phyloP scores from a whole-genome alignment of 2,113 vertebrate genomes.

The Lota lota region DNA sequence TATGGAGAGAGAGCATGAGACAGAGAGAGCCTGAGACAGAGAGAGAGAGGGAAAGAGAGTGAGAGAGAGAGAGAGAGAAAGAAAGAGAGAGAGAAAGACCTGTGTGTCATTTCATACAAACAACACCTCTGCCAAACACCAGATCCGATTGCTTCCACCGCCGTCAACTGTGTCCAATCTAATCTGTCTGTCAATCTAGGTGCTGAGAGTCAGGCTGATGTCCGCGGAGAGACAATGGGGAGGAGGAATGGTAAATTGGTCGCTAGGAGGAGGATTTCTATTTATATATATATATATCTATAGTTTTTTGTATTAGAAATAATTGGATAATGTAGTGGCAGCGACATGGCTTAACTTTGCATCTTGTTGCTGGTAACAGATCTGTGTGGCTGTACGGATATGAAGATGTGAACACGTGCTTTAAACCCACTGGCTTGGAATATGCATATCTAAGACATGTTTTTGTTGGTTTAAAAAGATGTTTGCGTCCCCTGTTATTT shows the following conservation, averaged over 20 bases:
- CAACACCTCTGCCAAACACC: slow-evolving; percentile 73
- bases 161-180: slow-evolving; percentile 78
- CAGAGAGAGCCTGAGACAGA: too few species aligned
- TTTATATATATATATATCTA: neutral
- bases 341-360: too few species aligned
- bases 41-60: neutral
- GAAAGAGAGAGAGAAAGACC: slow-evolving; percentile 41
- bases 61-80: slow-evolving; percentile 25
- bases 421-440: too few species aligned
- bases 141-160: slow-evolving; percentile 72
- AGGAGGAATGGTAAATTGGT: slow-evolving; percentile 43
- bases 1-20: slow-evolving; percentile 26
- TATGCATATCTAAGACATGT: too few species aligned
- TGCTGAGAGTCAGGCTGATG: slow-evolving; percentile 50
- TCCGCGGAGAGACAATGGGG: slow-evolving; percentile 59
- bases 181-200: slow-evolving; percentile 78
- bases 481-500: neutral
- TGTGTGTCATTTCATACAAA: slow-evolving; percentile 78
- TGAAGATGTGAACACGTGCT: too few species aligned
- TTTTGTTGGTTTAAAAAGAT: neutral
- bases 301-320: slow-evolving; percentile 14
- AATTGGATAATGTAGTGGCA: slow-evolving; percentile 24
- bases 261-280: slow-evolving; percentile 41
- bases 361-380: too few species aligned
- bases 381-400: too few species aligned